Evolutionary conservation across 2,888 invertebrate species (phyloP).

Genomic region (Caenorhabditis angaria): DNA sequence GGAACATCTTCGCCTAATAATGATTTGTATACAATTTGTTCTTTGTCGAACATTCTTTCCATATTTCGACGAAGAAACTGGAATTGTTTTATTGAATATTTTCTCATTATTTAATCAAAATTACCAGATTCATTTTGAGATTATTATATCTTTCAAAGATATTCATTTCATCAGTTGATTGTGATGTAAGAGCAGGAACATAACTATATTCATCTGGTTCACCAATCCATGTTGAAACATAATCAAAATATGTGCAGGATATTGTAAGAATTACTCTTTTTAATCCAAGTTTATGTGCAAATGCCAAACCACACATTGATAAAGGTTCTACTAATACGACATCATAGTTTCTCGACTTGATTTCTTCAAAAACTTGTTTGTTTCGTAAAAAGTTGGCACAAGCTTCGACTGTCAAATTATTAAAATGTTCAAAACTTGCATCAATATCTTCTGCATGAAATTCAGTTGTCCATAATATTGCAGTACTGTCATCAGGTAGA

Average conservation of each 20-base stretch:
- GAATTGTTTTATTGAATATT: not conserved
- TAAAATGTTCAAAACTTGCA: constrained; percentile 18
- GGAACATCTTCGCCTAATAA: not conserved
- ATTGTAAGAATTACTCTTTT: constrained; percentile 28
- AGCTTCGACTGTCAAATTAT: constrained; percentile 14
- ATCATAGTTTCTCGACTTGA: constrained; percentile 21
- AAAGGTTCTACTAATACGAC: constrained; percentile 30
- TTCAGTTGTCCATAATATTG: constrained; percentile 16
- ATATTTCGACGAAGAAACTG: constrained; percentile 3
- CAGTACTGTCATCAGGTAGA: constrained; percentile 24
- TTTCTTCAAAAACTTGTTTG: constrained; percentile 14
- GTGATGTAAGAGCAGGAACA: constrained; percentile 17
- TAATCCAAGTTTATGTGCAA: constrained; percentile 14
- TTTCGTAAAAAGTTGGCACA: constrained; percentile 27
- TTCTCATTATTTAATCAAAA: not conserved
- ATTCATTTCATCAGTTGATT: constrained; percentile 24
- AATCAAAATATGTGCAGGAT: constrained; percentile 25
- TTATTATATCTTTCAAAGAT: constrained; percentile 21
- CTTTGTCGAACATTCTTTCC: constrained; percentile 13
- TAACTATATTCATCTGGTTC: constrained; percentile 24
- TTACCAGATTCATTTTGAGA: not conserved
- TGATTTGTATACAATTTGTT: constrained; percentile 3
- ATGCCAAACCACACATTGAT: constrained; percentile 30
- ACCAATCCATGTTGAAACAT: constrained; percentile 19
- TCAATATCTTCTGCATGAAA: constrained; percentile 19